These are phyloP conservation scores for Protobothrops flavoviridis DNA, from an alignment of 2,113 vertebrate genomes.

Conservation along the genomic window DNA sequence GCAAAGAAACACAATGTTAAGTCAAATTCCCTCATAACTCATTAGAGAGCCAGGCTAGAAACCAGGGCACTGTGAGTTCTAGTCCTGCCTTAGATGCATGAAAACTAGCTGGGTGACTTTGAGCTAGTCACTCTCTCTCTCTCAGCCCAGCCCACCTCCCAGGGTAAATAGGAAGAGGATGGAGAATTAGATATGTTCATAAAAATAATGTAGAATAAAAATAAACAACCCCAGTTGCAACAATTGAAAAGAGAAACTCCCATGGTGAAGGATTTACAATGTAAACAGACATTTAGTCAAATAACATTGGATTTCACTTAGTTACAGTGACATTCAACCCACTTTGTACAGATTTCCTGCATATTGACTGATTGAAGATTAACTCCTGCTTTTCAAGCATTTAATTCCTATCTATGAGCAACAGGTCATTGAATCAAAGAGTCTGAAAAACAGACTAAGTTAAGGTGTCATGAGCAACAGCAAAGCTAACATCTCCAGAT, in stretches of 20 bases:
- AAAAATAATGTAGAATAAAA: background rate
- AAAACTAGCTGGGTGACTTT: background rate
- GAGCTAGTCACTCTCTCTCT: background rate
- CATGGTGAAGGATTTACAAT: background rate
- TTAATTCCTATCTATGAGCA: background rate
- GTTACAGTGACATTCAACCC: background rate
- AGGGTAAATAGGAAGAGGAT: background rate
- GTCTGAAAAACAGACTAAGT: background rate
- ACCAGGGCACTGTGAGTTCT: background rate
- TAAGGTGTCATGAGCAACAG: background rate
- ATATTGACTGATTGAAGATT: constrained; percentile 16
- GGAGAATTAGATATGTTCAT: background rate
- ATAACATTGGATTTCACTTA: background rate
- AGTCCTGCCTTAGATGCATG: background rate
- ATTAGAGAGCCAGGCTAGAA: too few relatives aligned
- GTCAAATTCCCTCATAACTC: background rate
- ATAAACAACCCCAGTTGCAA: background rate
- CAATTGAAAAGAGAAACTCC: background rate
- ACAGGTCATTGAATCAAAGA: background rate
- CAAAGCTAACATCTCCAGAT: constrained; percentile 4
- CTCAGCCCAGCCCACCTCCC: background rate
- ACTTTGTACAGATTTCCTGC: background rate
- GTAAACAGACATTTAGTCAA: background rate
- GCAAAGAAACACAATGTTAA: background rate
- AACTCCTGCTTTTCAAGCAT: background rate